These are phyloP conservation scores for Drosophila willistoni DNA, from an alignment of 1,140 invertebrate genomes.

Conservation along the genomic window DNA sequence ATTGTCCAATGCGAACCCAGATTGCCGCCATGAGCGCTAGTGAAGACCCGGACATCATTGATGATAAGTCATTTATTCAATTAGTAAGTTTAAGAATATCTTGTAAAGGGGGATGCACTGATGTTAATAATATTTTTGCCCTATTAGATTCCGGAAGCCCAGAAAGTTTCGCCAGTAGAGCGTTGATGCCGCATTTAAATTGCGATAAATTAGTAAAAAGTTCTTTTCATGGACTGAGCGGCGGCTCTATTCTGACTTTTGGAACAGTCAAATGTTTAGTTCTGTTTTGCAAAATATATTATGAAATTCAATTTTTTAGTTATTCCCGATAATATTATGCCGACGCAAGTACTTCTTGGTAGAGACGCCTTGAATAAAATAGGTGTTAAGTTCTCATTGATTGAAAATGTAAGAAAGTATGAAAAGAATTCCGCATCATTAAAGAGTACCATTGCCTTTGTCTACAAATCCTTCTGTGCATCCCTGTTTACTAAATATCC, in stretches of 20 bases:
- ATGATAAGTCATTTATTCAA: too few species aligned
- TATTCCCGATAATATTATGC: neutral
- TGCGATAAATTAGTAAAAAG: neutral
- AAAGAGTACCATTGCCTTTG: neutral
- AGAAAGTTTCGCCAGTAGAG: slow-evolving; percentile 1
- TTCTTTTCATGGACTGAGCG: neutral
- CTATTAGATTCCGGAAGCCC: too few species aligned
- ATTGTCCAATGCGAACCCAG: too few species aligned
- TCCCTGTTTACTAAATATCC: neutral
- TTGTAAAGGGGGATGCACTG: too few species aligned
- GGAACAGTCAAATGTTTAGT: neutral
- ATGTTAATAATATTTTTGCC: too few species aligned
- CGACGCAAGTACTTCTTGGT: neutral
- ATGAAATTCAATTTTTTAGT: neutral
- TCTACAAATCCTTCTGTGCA: neutral
- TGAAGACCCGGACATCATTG: too few species aligned
- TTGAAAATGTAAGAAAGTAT: neutral
- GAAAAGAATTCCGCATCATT: neutral
- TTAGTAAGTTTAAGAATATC: too few species aligned
- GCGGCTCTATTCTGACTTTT: neutral
- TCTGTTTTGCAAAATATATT: neutral
- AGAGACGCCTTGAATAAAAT: neutral
- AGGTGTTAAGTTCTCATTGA: neutral
- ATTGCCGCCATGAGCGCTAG: too few species aligned
- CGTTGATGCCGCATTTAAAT: neutral